Conservation (phyloP, 2,888 invertebrate species). For the Habrosyne pyritoides region DNA sequence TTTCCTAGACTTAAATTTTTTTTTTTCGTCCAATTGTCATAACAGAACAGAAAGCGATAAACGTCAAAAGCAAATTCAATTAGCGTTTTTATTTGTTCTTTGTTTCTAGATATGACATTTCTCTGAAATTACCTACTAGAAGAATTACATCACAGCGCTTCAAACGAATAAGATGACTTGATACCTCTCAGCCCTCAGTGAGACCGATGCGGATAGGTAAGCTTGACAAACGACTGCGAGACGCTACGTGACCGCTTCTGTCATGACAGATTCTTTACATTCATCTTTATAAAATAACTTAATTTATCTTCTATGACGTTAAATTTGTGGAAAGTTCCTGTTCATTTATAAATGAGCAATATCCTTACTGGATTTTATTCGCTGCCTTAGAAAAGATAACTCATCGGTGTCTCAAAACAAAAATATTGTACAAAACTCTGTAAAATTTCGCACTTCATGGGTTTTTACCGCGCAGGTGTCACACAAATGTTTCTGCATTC, state of each 20-base stretch:
- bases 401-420: no score
- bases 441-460: no score
- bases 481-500: no score
- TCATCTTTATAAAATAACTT: constrained; percentile 27
- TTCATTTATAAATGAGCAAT: background rate
- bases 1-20: no score
- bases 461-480: no score
- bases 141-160: constrained; percentile 25
- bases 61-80: no score
- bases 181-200: constrained; percentile 37
- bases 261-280: constrained; percentile 33
- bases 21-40: no score
- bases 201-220: constrained; percentile 55
- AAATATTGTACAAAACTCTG: no score
- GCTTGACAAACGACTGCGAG: constrained; percentile 62
- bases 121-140: constrained; percentile 5
- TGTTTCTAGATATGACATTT: background rate
- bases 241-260: constrained; percentile 38
- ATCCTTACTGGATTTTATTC: background rate
- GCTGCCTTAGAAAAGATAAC: no score
- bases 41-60: no score
- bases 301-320: constrained; percentile 10
- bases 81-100: no score
- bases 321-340: background rate
- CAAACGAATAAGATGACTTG: constrained; percentile 49